Evolutionary conservation across 2,113 vertebrate species (phyloP), one percentile per base, ranked within the genome.

Genomic region (Myotis yumanensis): DNA sequence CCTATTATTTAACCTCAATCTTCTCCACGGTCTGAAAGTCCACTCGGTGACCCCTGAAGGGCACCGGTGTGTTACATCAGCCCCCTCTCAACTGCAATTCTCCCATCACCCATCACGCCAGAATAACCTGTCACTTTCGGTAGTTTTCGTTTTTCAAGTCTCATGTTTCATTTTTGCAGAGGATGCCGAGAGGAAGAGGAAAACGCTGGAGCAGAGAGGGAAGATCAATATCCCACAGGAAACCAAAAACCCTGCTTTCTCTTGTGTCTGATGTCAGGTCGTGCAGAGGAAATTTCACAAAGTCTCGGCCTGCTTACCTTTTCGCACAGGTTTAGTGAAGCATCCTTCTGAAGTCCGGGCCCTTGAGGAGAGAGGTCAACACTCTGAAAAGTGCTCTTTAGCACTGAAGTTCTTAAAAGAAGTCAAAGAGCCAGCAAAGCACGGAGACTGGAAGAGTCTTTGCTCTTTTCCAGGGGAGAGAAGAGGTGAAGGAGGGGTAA

Each of bases 171-270:
- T 94, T 98, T 97, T 95, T 96, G 93, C 12, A 16, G 92, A 95
- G 95, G 96, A 95, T 97, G 96, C 95, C 96, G 97, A 98, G 97
- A 97, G 91, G 97, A 98, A 90, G 95, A 97, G 98, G 95, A 90
- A 98, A 98, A 98, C 93, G 97, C 97, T 96, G 64, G 76, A 97
- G 96, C 81, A 35, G 97, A 97, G 97, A 98, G 96, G 97, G 97
- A 98, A 98, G 98, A 98, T 98, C 98, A 97, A 98, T 98, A 98
- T 87, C 0, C 97, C 93, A 95, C 96, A 98, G 97, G 97, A 98
- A 98, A 95, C 96, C 77, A 54, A 82, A 95, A 86, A 73, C 92
- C 95, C 91, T 96, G 48, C 94, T 98, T 97, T 86, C 82, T 97
- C 96, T 40, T 77, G 66, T 89, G 94, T 73, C 95, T 96, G 96